Evolutionary conservation across 2,797 vertebrate genomes (phyloP), one percentile per base, ranked within the genome.

Genomic region (Syngnathus acus): DNA sequence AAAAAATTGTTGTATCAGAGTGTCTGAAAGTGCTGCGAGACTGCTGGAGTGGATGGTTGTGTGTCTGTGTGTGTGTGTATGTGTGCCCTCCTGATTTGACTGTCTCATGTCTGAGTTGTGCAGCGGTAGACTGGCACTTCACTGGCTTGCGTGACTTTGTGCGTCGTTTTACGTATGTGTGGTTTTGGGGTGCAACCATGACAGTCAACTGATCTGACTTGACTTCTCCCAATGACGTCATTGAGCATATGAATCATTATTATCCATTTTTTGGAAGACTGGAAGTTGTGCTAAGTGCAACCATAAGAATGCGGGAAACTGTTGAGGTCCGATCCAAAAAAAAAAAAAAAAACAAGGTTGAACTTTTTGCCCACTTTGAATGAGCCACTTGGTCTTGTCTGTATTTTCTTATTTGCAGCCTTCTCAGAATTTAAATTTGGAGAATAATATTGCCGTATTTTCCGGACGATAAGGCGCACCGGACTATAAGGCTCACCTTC

Each of bases 81-180:
- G 39, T 14, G 54, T 42, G 71, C 17, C 82, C 77, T 82, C 79
- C 79, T 13, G 19, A 64, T 86, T 80, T 83, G 86, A 85, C 83
- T 86, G 80, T 68, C 67, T 75, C 76, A 71, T 40, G 70, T 76
- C 83, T 79, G 81, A 68, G 75, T 86, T 79, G 70, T 83, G 75
- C 77, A 79, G 82, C 51, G 38, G 68, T 79, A 53, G 72, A 67
- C 69, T 71, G 70, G 67, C 76, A 67, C 77, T 78, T 5, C 45
- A 14, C 17, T 63, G 75, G 64, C 66, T 82, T 53, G 9, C 65
- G 9, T 32, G 68, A 71, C 51, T 79, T 78, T 77, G 67, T 55
- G 65, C 50, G 72, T 76, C 17, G n/a, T 53, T 70, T 13, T 58
- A 55, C 38, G 1, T 71, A n/a, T 65, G 63, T 17, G 32, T 62